phyloP scores from a whole-genome alignment of 53 echinoderm and acorn worm species.

The Zoroaster sp. region DNA sequence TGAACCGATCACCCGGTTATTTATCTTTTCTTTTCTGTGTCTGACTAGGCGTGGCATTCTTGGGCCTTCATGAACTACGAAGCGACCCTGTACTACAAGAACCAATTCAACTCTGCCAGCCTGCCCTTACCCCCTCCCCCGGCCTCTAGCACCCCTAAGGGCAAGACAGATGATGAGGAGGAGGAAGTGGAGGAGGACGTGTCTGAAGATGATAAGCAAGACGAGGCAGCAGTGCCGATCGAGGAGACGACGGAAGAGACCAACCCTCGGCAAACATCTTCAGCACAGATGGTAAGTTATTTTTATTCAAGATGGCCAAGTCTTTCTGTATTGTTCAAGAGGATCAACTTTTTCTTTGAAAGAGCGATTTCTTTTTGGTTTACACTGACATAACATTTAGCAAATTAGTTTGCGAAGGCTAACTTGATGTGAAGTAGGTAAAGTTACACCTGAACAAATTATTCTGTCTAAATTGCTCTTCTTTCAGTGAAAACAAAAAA shows the following conservation, averaged over 20 bases:
- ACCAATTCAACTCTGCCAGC: slow-evolving; percentile 54
- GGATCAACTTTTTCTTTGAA: no score
- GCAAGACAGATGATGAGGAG: slow-evolving; percentile 49
- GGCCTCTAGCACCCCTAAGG: slow-evolving; percentile 44
- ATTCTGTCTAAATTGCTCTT: no score
- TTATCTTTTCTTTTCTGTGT: neutral
- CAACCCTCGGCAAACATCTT: neutral
- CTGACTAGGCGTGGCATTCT: slow-evolving; percentile 86
- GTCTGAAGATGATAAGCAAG: slow-evolving; percentile 14
- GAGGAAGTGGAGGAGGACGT: slow-evolving; percentile 47
- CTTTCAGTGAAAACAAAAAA: no score
- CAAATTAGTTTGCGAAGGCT: no score
- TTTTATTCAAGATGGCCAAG: no score
- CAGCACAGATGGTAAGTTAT: slow-evolving; percentile 36
- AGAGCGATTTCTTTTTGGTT: no score
- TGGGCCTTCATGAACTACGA: slow-evolving; percentile 99
- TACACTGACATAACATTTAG: no score
- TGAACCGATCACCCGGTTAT: no score
- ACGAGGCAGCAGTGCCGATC: no score
- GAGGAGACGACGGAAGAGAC: neutral
- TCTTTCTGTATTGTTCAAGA: no score
- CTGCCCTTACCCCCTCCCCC: slow-evolving; percentile 13
- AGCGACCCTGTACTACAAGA: slow-evolving; percentile 91
- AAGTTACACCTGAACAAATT: no score
- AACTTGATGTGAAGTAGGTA: no score